phyloP scores from a whole-genome alignment of 2,113 vertebrate species.

The Malaclemys terrapin region DNA sequence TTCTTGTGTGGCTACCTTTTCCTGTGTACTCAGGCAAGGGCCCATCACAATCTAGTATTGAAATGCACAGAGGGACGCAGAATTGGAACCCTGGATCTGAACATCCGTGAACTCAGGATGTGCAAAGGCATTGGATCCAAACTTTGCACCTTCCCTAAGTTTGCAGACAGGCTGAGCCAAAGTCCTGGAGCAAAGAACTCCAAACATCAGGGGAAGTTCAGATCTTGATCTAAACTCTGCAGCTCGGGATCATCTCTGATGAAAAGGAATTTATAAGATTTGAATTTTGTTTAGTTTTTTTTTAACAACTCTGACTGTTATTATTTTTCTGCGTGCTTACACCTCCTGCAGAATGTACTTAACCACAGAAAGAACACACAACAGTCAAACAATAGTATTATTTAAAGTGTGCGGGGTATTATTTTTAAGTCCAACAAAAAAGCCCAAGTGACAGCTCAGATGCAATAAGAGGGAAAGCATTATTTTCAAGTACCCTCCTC shows the following conservation, averaged over 20 bases:
- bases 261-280: not conserved
- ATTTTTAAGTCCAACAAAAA: not conserved
- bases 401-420: not conserved
- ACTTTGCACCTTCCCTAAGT: too few species aligned
- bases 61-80: not conserved
- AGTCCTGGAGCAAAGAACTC: too few species aligned
- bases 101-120: not conserved
- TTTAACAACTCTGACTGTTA: not conserved
- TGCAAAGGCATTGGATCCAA: not conserved
- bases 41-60: not conserved
- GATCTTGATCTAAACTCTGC: not conserved
- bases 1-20: not conserved
- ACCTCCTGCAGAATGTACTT: rapidly evolving
- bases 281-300: constrained; percentile 16
- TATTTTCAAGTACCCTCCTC: rapidly evolving
- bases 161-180: too few species aligned
- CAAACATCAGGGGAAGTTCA: too few species aligned
- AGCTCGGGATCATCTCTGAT: not conserved
- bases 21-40: not conserved
- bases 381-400: rapidly evolving
- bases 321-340: rapidly evolving
- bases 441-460: not conserved
- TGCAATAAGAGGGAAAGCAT: not conserved
- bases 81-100: not conserved
- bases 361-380: rapidly evolving